Percentiles rank a stretch among this genome's conserved stretches.
Evolutionary conservation across 2,113 vertebrate species (phyloP).

Genomic region (Callithrix jacchus): DNA sequence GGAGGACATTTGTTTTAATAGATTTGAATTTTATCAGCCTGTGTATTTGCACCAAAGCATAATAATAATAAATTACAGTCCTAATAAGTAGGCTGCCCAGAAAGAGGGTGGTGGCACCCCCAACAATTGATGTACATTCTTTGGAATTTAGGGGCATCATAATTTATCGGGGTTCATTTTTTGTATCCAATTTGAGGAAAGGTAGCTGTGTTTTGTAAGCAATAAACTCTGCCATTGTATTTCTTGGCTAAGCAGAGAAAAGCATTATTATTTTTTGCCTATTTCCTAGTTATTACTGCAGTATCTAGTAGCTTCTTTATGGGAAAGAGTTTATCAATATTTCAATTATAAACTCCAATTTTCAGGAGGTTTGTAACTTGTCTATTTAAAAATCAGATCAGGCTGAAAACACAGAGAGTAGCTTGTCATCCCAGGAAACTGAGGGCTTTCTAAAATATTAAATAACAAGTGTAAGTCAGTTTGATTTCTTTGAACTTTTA

Average conservation of each 20-base stretch:
- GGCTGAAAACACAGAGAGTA: slow-evolving; percentile 41
- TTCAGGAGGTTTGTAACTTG: slow-evolving; percentile 75
- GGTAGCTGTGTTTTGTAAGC: slow-evolving; percentile 86
- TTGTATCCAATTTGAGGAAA: slow-evolving; percentile 86
- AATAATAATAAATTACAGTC: slow-evolving; percentile 87
- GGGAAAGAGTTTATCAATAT: slow-evolving; percentile 80
- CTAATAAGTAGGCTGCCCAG: slow-evolving; percentile 86
- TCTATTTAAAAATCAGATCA: slow-evolving; percentile 76
- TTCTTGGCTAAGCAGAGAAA: slow-evolving; percentile 84
- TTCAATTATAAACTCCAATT: slow-evolving; percentile 80
- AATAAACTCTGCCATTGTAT: slow-evolving; percentile 83
- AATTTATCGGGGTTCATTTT: slow-evolving; percentile 86
- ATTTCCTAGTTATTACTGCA: slow-evolving; percentile 80
- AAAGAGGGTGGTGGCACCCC: slow-evolving; percentile 77
- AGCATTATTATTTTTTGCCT: slow-evolving; percentile 75
- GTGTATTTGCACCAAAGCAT: slow-evolving; percentile 80
- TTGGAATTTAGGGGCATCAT: slow-evolving; percentile 86
- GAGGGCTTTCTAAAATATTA: background rate
- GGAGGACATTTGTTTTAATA: slow-evolving; percentile 83
- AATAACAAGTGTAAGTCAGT: background rate
- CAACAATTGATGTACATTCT: slow-evolving; percentile 85
- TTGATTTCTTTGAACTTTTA: slow-evolving; percentile 9
- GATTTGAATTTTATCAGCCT: slow-evolving; percentile 86
- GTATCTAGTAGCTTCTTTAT: slow-evolving; percentile 79
- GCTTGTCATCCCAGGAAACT: slow-evolving; percentile 49